These are phyloP conservation scores for Colletes collaris DNA, from an alignment of 2,888 invertebrate species.

Conservation along the genomic window DNA sequence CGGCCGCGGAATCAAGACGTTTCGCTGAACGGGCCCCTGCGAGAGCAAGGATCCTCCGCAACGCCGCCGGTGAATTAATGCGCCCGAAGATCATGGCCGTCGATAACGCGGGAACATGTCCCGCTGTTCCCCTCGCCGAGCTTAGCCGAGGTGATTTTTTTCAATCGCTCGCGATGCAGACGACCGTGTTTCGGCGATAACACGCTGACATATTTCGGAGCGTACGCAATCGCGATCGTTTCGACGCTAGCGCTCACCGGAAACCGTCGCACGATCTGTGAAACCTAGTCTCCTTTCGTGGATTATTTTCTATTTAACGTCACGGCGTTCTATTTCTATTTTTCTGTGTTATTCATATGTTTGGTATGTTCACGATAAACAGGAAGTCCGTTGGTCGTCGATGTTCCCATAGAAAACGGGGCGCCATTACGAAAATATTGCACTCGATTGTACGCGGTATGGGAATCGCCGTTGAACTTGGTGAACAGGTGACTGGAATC, in stretches of 20 bases:
- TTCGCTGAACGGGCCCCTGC: slow-evolving; percentile 26
- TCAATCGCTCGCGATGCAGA: slow-evolving; percentile 15
- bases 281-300: no score
- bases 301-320: no score
- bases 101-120: slow-evolving; percentile 56
- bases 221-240: slow-evolving; percentile 10
- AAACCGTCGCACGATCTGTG: no score
- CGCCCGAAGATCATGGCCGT: slow-evolving; percentile 45
- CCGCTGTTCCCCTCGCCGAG: slow-evolving; percentile 20
- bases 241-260: no score
- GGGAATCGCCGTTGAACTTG: slow-evolving; percentile 69
- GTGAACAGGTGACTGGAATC: slow-evolving; percentile 73
- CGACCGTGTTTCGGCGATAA: slow-evolving; percentile 26
- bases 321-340: no score
- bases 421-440: slow-evolving; percentile 27
- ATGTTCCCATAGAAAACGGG: slow-evolving; percentile 33
- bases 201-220: slow-evolving; percentile 5
- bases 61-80: slow-evolving; percentile 56
- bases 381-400: slow-evolving; percentile 40
- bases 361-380: neutral
- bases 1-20: slow-evolving; percentile 61
- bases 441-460: slow-evolving; percentile 37
- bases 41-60: slow-evolving; percentile 28
- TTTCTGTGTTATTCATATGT: no score
- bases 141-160: slow-evolving; percentile 33